phyloP scores from a whole-genome alignment of 2,113 vertebrate species.

The Rafetus swinhoei region DNA sequence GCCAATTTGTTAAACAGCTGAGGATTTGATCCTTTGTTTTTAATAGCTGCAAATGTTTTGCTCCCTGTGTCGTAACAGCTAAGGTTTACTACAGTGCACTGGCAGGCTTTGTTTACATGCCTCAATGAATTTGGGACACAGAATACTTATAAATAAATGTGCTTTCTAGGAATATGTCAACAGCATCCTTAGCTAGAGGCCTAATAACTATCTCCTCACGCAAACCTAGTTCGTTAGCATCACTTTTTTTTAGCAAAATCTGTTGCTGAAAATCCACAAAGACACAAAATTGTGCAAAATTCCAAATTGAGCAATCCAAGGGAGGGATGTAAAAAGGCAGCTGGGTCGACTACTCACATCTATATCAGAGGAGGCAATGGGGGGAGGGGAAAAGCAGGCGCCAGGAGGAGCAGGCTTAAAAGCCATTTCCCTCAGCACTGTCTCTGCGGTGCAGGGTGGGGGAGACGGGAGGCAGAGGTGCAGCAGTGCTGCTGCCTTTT shows the following conservation, averaged over 20 bases:
- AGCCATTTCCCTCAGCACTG: too few species aligned
- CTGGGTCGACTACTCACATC: too few species aligned
- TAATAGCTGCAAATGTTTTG: slow-evolving; percentile 39
- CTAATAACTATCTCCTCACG: background rate
- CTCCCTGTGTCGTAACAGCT: slow-evolving; percentile 3
- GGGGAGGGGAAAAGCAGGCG: too few species aligned
- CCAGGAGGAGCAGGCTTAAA: too few species aligned
- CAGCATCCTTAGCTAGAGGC: background rate
- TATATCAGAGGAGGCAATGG: too few species aligned
- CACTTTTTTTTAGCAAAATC: background rate
- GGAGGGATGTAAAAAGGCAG: too few species aligned
- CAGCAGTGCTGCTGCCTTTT: too few species aligned
- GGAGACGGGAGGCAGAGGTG: too few species aligned
- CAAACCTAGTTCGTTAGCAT: slow-evolving; percentile 43
- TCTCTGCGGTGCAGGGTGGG: too few species aligned
- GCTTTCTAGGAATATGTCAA: slow-evolving; percentile 67
- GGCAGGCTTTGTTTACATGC: slow-evolving; percentile 47
- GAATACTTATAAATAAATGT: background rate
- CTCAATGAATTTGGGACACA: slow-evolving; percentile 32
- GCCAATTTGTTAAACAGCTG: background rate
- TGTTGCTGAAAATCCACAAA: background rate
- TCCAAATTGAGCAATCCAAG: background rate
- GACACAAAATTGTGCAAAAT: background rate
- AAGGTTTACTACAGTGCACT: background rate
- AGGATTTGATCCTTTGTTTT: slow-evolving; percentile 23